Conservation (phyloP, 2,113 vertebrate species). For the Prinia subflava region DNA sequence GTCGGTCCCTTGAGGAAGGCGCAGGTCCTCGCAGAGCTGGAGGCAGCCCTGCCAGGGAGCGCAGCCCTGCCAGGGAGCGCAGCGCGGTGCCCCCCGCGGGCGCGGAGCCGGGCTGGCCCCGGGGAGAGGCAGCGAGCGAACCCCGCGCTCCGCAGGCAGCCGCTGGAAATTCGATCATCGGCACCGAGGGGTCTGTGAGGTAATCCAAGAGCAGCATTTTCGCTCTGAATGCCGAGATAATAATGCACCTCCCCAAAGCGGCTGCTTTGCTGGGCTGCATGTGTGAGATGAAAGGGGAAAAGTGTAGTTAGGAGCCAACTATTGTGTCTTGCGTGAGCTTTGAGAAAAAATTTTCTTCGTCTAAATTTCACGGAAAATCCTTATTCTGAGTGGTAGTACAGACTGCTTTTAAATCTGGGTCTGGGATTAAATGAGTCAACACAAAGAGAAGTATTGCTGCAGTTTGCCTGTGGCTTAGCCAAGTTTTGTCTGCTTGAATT, state of each 20-base stretch:
- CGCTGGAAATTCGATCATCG: background rate
- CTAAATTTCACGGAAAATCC: background rate
- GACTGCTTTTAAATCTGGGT: background rate
- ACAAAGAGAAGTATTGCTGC: background rate
- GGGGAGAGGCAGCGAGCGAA: background rate
- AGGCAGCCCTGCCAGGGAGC: accelerated
- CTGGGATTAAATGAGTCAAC: slow-evolving; percentile 3
- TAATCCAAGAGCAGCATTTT: background rate
- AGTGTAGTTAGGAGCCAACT: background rate
- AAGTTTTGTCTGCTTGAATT: background rate
- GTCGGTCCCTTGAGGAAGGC: accelerated
- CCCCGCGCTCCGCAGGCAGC: accelerated
- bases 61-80: accelerated
- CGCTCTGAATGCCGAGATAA: background rate
- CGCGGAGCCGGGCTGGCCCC: background rate
- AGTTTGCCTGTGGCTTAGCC: background rate
- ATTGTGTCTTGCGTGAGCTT: background rate
- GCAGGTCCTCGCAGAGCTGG: accelerated
- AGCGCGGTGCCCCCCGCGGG: background rate
- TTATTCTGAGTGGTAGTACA: background rate
- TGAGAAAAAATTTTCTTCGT: background rate
- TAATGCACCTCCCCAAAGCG: background rate
- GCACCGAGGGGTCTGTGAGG: background rate
- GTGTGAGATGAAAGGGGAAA: background rate
- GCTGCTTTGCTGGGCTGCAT: background rate